Evolutionary conservation across 1,140 invertebrate species (phyloP), one percentile per base, ranked within the genome.

Genomic region (Ridgeia piscesae): DNA sequence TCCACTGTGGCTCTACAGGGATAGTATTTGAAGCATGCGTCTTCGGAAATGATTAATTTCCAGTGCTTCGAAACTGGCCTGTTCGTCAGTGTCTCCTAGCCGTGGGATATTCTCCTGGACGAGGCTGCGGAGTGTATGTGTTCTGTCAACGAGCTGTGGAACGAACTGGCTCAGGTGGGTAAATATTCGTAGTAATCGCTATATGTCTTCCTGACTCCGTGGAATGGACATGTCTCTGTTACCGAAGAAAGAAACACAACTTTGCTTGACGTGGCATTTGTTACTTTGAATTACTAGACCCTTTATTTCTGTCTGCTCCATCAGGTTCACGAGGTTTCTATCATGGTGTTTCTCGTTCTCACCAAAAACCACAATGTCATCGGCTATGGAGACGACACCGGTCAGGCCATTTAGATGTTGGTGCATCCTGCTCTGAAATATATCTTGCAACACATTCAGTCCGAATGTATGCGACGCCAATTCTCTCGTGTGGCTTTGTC

Each of bases 241-340:
- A 4, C 89, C 8, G 21, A 9, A 90, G 89, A 90, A 90, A 17
- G 89, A 90, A 35, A 90, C 33, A 33, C 21, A 35, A 2, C 33
- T n/a, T 90, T 42, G 9, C 33, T 42, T 31, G 31, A 91, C 35
- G 33, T 93, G 33, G 33, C 35, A 92, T 93, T 96, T 90, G 14
- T 14, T n/a, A 27, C 17, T 31, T 9, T 90, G 9, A n/a, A 90
- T 17, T 6, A 90, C 89, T 27, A 89, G 33, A 14, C 6, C 89
- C n/a, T n/a, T 33, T 27, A 2, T n/a, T 14, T 17, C 1, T 2
- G n/a, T 33, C 33, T 1, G 6, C 89, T 90, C 14, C 35, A 34
- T 90, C 11, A 90, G 31, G 1, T n/a, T 9, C 8, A 34, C 33
- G 4, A 90, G 89, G 27, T 90, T 90, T 1, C 4, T n/a, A 27